These are phyloP conservation scores for Bombyx huttoni DNA, from an alignment of 2,888 invertebrate species.

Conservation along the genomic window DNA sequence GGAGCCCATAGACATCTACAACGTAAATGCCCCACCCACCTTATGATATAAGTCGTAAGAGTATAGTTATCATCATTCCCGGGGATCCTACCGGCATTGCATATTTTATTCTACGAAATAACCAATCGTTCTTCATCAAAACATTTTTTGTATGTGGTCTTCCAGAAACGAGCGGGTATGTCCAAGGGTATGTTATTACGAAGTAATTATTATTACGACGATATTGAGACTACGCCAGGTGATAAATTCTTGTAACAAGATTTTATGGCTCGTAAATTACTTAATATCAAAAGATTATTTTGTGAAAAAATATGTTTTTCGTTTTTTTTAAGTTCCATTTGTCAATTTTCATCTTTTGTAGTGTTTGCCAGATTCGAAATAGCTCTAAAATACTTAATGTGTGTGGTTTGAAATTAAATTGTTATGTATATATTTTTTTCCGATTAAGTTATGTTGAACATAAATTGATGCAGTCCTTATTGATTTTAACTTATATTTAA, in stretches of 20 bases:
- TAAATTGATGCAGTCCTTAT: too few species aligned
- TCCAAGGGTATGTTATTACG: constrained; percentile 4
- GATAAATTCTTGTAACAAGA: constrained; percentile 14
- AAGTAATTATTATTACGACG: constrained; percentile 11
- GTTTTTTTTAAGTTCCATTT: neutral
- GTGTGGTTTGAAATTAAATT: neutral
- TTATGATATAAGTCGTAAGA: too few species aligned
- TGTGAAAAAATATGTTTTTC: constrained; percentile 6
- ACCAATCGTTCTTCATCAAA: neutral
- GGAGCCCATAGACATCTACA: too few species aligned
- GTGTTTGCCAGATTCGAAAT: neutral
- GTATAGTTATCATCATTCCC: too few species aligned
- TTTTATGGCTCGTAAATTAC: constrained; percentile 16
- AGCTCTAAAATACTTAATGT: neutral
- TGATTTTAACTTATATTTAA: too few species aligned
- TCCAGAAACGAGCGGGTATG: neutral
- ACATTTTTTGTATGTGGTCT: neutral
- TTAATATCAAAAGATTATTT: constrained; percentile 11
- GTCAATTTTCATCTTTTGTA: neutral
- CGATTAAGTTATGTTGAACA: too few species aligned
- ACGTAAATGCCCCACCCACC: too few species aligned
- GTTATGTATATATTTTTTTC: too few species aligned
- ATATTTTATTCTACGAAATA: too few species aligned
- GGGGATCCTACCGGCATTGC: too few species aligned
- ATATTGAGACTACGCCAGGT: constrained; percentile 8